Conservation (phyloP, 2,888 invertebrate species). For the Caenorhabditis sp. region DNA sequence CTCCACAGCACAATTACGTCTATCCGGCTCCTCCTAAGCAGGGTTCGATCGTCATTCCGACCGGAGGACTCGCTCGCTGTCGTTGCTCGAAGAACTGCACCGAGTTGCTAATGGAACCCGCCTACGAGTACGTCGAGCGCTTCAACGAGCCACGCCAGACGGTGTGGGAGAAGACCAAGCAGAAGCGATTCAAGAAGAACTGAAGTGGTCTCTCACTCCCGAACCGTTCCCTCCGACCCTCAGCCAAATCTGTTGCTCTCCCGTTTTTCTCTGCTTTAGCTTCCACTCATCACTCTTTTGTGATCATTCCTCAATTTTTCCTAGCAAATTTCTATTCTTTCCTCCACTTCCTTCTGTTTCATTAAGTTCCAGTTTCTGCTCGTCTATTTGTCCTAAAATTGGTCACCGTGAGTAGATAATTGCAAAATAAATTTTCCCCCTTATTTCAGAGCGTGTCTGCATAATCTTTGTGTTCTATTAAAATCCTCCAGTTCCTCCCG, state of each 20-base stretch:
- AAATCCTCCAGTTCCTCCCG: neutral
- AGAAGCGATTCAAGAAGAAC: slow-evolving; percentile 57
- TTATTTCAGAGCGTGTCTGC: neutral
- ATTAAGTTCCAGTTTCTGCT: neutral
- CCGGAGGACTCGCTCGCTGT: slow-evolving; percentile 50
- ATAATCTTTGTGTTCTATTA: neutral
- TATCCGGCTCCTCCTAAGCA: slow-evolving; percentile 52
- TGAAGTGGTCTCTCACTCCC: neutral
- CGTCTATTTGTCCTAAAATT: neutral
- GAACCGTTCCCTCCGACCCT: neutral
- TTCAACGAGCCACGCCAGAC: slow-evolving; percentile 55
- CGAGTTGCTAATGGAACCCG: slow-evolving; percentile 48
- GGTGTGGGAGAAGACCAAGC: slow-evolving; percentile 54
- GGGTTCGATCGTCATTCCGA: slow-evolving; percentile 50
- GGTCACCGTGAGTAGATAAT: too few relatives aligned
- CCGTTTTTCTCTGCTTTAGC: neutral
- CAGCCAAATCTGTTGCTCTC: neutral
- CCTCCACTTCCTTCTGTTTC: neutral
- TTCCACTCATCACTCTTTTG: neutral
- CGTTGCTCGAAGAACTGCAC: slow-evolving; percentile 48
- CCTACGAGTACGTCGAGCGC: slow-evolving; percentile 51
- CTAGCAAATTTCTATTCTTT: neutral
- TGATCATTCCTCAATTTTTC: neutral
- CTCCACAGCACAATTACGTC: slow-evolving; percentile 46
- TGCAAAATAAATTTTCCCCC: too few relatives aligned